Conservation (phyloP, 2,797 vertebrate species). For the Glyptemys insculpta region DNA sequence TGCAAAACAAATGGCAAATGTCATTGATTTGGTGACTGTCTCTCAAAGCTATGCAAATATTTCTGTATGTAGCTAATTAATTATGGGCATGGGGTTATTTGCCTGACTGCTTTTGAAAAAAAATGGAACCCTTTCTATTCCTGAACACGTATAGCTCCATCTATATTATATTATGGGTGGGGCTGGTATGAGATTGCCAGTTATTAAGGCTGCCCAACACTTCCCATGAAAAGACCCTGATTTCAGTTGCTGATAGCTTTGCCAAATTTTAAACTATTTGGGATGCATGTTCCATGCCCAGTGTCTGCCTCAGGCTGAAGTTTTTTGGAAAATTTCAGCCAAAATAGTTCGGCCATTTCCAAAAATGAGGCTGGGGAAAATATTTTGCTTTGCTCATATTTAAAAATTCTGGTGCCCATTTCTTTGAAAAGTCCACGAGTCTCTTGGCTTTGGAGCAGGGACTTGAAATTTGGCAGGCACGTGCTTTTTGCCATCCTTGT, state of each 20-base stretch:
- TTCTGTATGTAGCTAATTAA: background rate
- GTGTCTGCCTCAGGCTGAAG: background rate
- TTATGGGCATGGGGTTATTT: background rate
- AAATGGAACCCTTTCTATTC: background rate
- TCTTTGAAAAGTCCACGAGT: too few relatives aligned
- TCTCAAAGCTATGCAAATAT: background rate
- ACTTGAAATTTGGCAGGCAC: background rate
- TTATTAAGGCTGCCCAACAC: background rate
- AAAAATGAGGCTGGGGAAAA: background rate
- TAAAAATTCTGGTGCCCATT: background rate
- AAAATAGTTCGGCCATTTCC: background rate
- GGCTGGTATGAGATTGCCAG: background rate
- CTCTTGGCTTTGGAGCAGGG: background rate
- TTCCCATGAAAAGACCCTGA: background rate
- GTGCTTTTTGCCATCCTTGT: background rate
- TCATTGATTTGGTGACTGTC: background rate
- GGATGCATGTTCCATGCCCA: background rate
- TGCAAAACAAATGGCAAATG: background rate
- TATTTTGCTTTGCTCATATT: background rate
- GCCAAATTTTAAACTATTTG: background rate
- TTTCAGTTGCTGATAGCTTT: background rate
- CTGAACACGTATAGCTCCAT: background rate
- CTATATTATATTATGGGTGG: background rate
- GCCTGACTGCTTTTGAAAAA: background rate
- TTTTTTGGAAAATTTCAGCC: background rate